These are phyloP conservation scores for Ceratosolen fusciceps DNA, from an alignment of 1,140 invertebrate genomes.

Conservation along the genomic window DNA sequence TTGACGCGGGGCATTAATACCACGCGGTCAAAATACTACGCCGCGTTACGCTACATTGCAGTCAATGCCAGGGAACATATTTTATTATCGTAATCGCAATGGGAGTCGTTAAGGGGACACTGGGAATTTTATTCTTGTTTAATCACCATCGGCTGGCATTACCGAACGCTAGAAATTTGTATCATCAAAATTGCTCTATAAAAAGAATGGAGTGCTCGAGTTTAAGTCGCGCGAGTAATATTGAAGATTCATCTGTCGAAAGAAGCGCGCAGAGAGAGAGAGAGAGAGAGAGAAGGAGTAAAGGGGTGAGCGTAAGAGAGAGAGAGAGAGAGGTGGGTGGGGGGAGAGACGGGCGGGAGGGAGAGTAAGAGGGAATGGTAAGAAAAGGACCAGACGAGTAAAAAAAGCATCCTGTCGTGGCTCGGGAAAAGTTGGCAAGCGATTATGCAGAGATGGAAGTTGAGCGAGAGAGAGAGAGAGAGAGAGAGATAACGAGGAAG, in stretches of 20 bases:
- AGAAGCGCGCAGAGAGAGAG: slow-evolving; percentile 48
- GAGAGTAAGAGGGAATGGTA: slow-evolving; percentile 47
- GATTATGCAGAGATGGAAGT: slow-evolving; percentile 45
- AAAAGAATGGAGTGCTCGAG: slow-evolving; percentile 4
- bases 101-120: not conserved
- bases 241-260: slow-evolving; percentile 35
- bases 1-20: no score
- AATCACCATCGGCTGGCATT: slow-evolving; percentile 23
- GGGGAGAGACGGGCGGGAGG: not conserved
- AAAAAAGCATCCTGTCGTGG: slow-evolving; percentile 26
- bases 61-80: no score
- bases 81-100: not conserved
- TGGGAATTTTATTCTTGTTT: not conserved
- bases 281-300: slow-evolving; percentile 49
- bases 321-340: slow-evolving; percentile 23
- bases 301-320: slow-evolving; percentile 33
- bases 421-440: slow-evolving; percentile 48
- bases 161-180: not conserved
- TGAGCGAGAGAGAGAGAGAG: slow-evolving; percentile 44
- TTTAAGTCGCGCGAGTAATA: slow-evolving; percentile 40
- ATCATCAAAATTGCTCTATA: slow-evolving; percentile 28
- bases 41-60: no score
- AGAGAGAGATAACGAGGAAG: slow-evolving; percentile 50
- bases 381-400: slow-evolving; percentile 22
- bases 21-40: no score